Conservation (phyloP, 2,113 vertebrate species). For the Pungitius pungitius region DNA sequence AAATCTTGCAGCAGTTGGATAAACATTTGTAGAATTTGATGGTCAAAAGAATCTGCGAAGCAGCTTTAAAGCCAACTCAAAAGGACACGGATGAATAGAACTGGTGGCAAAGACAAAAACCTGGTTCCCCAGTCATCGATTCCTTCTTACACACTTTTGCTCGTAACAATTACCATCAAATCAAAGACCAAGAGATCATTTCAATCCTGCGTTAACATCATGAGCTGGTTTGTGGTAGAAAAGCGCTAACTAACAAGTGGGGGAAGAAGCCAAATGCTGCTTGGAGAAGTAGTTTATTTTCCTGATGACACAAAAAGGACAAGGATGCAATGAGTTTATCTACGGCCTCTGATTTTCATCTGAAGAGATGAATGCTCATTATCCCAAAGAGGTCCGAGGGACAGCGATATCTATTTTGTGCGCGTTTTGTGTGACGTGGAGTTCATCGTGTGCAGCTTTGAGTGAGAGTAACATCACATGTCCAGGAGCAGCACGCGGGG, state of each 20-base stretch:
- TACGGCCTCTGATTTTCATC: background rate
- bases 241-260: slow-evolving; percentile 28
- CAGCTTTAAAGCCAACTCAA: slow-evolving; percentile 3
- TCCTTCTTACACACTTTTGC: slow-evolving; percentile 8
- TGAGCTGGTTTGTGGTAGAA: slow-evolving; percentile 47
- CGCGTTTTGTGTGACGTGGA: slow-evolving; percentile 21
- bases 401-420: slow-evolving; percentile 21
- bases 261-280: slow-evolving; percentile 9
- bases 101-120: background rate
- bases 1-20: slow-evolving; percentile 11
- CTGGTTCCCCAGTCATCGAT: background rate
- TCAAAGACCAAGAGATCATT: slow-evolving; percentile 8
- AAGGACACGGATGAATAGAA: slow-evolving; percentile 3
- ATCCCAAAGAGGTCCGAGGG: background rate
- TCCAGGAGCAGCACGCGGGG: slow-evolving; percentile 91
- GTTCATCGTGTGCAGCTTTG: slow-evolving; percentile 30
- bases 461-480: slow-evolving; percentile 79
- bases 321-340: slow-evolving; percentile 1
- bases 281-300: slow-evolving; percentile 27
- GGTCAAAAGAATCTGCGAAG: background rate
- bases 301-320: slow-evolving; percentile 19
- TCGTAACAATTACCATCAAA: background rate
- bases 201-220: slow-evolving; percentile 26
- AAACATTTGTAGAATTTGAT: background rate
- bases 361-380: slow-evolving; percentile 2